Conservation (phyloP, 2,797 vertebrate genomes). For the Microcaecilia unicolor region DNA sequence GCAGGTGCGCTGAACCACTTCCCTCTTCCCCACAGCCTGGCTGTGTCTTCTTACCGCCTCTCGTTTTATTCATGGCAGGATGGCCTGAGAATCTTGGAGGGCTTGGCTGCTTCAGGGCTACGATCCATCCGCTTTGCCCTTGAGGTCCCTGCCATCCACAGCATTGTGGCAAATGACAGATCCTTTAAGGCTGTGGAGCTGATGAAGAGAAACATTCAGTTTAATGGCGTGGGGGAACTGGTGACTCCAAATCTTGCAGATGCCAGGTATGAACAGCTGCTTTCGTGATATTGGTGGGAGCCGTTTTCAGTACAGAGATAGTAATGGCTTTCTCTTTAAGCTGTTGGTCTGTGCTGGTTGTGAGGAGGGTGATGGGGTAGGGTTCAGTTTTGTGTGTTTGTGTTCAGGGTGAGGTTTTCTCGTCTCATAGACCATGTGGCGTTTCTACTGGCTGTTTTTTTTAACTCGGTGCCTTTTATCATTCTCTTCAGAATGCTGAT, state of each 20-base stretch:
- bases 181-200: conserved; percentile 70
- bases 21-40: neutral
- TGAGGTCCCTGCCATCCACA: conserved; percentile 76
- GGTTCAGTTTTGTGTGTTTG: neutral
- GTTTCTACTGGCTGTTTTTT: neutral
- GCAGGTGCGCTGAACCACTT: no score
- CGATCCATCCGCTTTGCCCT: conserved; percentile 81
- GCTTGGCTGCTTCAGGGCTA: conserved; percentile 77
- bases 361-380: no score
- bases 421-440: no score
- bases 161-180: conserved; percentile 77
- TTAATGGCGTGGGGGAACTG: conserved; percentile 64
- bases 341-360: neutral
- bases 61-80: conserved; percentile 33
- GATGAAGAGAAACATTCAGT: conserved; percentile 63
- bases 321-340: no score
- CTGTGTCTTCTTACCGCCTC: neutral
- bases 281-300: neutral
- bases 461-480: neutral
- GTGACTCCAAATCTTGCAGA: conserved; percentile 70
- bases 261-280: conserved; percentile 63
- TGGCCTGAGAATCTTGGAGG: conserved; percentile 75
- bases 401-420: no score
- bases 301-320: no score
- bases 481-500: conserved; percentile 66